Conservation (phyloP, 2,113 vertebrate species). For the Xenopus laevis region DNA sequence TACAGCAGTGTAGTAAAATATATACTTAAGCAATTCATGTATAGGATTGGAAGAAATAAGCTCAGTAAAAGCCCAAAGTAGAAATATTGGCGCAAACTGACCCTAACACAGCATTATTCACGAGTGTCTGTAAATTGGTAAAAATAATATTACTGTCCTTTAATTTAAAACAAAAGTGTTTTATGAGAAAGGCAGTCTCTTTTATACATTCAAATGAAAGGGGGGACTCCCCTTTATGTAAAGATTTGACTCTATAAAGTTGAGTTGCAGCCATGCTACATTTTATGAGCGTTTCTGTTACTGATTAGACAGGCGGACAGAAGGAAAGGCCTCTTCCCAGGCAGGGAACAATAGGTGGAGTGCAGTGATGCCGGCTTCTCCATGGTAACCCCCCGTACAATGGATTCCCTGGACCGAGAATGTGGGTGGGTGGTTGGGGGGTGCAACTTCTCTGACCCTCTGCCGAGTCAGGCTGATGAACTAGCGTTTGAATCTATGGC, state of each 20-base stretch:
- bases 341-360: slow-evolving; percentile 64
- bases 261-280: slow-evolving; percentile 3
- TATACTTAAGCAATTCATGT: no score
- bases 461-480: slow-evolving; percentile 72
- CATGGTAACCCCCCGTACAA: slow-evolving; percentile 63
- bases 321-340: slow-evolving; percentile 44
- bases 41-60: no score
- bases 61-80: no score
- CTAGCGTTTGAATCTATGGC: slow-evolving; percentile 56
- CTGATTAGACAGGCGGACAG: slow-evolving; percentile 27
- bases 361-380: slow-evolving; percentile 58
- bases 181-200: neutral
- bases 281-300: slow-evolving; percentile 15
- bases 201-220: neutral
- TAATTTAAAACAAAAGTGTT: neutral
- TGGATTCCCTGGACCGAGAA: slow-evolving; percentile 63
- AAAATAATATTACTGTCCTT: neutral
- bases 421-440: slow-evolving; percentile 57
- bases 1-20: no score
- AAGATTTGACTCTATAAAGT: neutral
- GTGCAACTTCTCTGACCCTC: slow-evolving; percentile 68
- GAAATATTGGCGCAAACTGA: no score
- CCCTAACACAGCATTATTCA: no score
- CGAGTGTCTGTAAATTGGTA: no score
- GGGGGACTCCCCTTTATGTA: neutral